phyloP scores from a whole-genome alignment of 2,888 invertebrate species.

The Argyra leucocephala region DNA sequence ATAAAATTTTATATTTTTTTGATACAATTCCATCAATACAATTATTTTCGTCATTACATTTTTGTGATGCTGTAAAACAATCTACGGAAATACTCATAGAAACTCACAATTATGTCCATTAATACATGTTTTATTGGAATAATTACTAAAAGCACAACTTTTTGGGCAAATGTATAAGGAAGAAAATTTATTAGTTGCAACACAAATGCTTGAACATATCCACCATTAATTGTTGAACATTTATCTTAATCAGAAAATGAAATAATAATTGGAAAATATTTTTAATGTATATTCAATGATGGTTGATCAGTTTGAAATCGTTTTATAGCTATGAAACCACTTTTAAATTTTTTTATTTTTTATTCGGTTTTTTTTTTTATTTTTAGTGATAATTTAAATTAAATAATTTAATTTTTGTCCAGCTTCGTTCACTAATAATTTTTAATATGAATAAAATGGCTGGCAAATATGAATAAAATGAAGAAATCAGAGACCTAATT shows the following conservation, averaged over 20 bases:
- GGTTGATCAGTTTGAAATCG: constrained; percentile 33
- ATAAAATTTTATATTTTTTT: constrained; percentile 38
- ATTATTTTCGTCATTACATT: constrained; percentile 51
- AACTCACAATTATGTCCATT: constrained; percentile 46
- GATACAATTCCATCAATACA: constrained; percentile 50
- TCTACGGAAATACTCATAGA: constrained; percentile 46
- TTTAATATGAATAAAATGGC: no score
- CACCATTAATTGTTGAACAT: constrained; percentile 52
- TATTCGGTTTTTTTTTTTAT: no score
- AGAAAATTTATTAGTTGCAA: constrained; percentile 42
- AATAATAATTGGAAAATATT: constrained; percentile 21
- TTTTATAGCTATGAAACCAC: constrained; percentile 36
- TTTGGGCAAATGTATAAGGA: constrained; percentile 57
- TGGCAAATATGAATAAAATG: no score
- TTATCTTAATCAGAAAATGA: constrained; percentile 41
- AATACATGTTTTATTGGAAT: constrained; percentile 49
- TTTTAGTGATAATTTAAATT: no score
- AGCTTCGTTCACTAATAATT: no score
- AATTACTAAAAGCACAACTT: constrained; percentile 48
- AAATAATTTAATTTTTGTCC: no score
- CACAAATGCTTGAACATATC: constrained; percentile 68
- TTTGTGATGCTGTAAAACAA: constrained; percentile 48
- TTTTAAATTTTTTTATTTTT: no score
- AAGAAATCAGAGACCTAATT: no score
- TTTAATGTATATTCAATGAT: constrained; percentile 29